A percentile compares a stretch with the other conserved stretches of the same genome.
phyloP scores from a whole-genome alignment of 2,888 invertebrate species.

The Torymus auratus region DNA sequence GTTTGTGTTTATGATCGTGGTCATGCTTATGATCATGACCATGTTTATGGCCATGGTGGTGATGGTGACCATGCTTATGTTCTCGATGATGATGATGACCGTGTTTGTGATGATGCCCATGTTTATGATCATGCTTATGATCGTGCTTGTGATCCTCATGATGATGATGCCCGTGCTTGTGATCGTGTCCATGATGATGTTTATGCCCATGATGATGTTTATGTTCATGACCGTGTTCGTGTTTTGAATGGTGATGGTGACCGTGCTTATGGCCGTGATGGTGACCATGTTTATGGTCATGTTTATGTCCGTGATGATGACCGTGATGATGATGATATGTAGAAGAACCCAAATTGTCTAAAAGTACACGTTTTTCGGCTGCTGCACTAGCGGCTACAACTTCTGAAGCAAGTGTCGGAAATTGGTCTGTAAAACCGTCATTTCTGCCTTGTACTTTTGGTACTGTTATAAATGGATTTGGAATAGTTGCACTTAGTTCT shows the following conservation, averaged over 20 bases:
- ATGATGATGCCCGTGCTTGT: conserved; percentile 50
- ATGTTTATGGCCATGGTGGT: conserved; percentile 39
- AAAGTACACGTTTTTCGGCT: conserved; percentile 10
- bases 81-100: conserved; percentile 49
- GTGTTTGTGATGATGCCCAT: conserved; percentile 50
- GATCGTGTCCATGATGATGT: conserved; percentile 45
- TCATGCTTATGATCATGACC: conserved; percentile 52
- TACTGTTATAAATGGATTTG: conserved; percentile 10
- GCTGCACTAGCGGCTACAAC: conserved; percentile 8
- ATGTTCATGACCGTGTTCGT: conserved; percentile 40
- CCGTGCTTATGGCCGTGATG: conserved; percentile 43
- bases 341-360: conserved; percentile 30
- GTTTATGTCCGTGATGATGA: conserved; percentile 40
- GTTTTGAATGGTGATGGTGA: conserved; percentile 40
- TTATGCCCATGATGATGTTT: conserved; percentile 44
- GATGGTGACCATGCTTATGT: conserved; percentile 49
- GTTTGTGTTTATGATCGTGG: conserved; percentile 44
- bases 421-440: neutral
- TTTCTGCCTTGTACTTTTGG: neutral
- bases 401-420: conserved; percentile 16
- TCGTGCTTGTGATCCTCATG: conserved; percentile 42
- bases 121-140: conserved; percentile 46
- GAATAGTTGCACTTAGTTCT: conserved; percentile 1
- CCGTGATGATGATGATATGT: conserved; percentile 32
- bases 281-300: conserved; percentile 43